Evolutionary conservation across 2,797 vertebrate species (phyloP), one percentile per base, ranked within the genome.

Genomic region (Rhinella marina): DNA sequence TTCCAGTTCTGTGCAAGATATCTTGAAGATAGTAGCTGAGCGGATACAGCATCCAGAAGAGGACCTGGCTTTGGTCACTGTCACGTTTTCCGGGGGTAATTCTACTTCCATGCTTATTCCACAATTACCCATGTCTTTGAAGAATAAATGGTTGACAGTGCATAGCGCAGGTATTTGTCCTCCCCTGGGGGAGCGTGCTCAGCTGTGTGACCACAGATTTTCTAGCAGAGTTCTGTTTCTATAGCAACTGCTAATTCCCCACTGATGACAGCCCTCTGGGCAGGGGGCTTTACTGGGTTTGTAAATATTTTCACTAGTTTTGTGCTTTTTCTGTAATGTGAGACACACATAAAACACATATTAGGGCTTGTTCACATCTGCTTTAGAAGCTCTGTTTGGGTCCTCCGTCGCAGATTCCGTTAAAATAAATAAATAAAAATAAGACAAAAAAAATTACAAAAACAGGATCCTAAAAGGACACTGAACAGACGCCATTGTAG

Each of bases 21-120:
- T 99, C 88, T 92, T 99, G 91, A 96, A 96, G 92, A 94, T 95
- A 0, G 95, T 97, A 87, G 96, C 97, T 61, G 97, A 98, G 84
- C 97, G 97, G 92, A 96, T 99, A 91, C 97, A 98, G 59, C 94
- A 96, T 77, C 90, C 94, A 0, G 95, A 96, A 88, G 96, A 96
- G 57, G 97, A 98, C 27, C 89, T 99, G 93, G 95, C 95, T 0
- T 94, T 99, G 59, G 96, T 97, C 90, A 93, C 95, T 7, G 91
- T 97, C 88, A 91, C 95, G 0, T 98, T 97, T 92, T 94, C 97
- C 88, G 97, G 96, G 90, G 98, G 98, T 99, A 95, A 95, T 81
- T 91, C 9, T 72, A 56, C 23, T 75, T 86, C 48, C 88, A 52
- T 85, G 84, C 90, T 91, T 90, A 68, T 70, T 91, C 70, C n/a